Conservation (phyloP, 2,797 vertebrate species). For the Muscicapa striata region DNA sequence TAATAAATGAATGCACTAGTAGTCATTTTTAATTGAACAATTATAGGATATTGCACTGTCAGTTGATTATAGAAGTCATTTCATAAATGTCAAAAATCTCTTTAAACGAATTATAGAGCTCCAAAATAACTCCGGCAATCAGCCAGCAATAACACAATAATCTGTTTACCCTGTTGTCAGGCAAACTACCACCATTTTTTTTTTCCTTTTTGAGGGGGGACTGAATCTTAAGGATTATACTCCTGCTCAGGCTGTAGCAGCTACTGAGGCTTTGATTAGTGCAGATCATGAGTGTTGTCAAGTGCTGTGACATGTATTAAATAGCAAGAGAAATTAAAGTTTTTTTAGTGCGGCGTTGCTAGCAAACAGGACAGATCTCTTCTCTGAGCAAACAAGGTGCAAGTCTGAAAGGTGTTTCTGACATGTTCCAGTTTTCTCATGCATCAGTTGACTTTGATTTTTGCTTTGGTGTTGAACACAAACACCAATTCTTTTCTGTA, state of each 20-base stretch:
- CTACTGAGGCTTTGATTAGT: conserved; percentile 62
- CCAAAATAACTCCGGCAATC: conserved; percentile 86
- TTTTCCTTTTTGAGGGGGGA: background rate
- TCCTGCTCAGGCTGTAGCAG: conserved; percentile 38
- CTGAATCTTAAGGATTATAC: conserved; percentile 61
- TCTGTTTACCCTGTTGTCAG: conserved; percentile 84
- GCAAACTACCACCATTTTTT: conserved; percentile 70
- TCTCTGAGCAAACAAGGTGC: background rate
- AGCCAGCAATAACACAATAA: conserved; percentile 84
- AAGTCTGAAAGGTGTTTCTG: background rate
- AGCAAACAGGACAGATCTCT: background rate
- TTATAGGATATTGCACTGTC: conserved; percentile 88
- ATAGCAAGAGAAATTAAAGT: conserved; percentile 67
- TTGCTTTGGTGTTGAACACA: background rate
- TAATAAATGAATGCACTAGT: conserved; percentile 89
- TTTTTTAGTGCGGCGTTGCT: background rate
- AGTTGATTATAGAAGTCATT: conserved; percentile 86
- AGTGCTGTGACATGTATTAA: conserved; percentile 57
- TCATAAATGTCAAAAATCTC: conserved; percentile 95
- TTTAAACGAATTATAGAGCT: conserved; percentile 92
- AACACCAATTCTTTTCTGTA: background rate
- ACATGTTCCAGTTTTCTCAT: background rate
- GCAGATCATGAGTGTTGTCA: conserved; percentile 64
- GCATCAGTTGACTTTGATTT: background rate
- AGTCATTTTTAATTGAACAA: conserved; percentile 96